These are phyloP conservation scores for Elymnias hypermnestra DNA, from an alignment of 1,140 invertebrate genomes.

Conservation along the genomic window DNA sequence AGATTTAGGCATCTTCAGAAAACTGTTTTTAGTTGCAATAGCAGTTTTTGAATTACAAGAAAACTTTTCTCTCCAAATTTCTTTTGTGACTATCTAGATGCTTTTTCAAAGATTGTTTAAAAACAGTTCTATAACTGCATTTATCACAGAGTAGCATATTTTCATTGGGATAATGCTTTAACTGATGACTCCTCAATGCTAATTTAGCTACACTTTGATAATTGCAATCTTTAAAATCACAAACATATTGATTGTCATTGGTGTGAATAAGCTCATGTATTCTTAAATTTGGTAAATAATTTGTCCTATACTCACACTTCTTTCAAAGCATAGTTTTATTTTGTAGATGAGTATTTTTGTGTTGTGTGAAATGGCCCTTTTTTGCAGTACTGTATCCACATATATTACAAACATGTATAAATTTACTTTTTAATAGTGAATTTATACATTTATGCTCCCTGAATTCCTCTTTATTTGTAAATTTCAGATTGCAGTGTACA, in stretches of 20 bases:
- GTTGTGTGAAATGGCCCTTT: constrained; percentile 38
- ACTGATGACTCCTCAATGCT: constrained; percentile 29
- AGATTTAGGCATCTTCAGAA: too few species aligned
- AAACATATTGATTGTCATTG: constrained; percentile 29
- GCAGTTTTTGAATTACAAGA: too few species aligned
- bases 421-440: constrained; percentile 19
- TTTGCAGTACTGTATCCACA: constrained; percentile 40
- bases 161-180: constrained; percentile 34
- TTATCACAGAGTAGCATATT: constrained; percentile 35
- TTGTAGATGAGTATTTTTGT: constrained; percentile 28
- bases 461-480: constrained; percentile 16
- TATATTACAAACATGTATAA: constrained; percentile 20
- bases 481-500: constrained; percentile 29
- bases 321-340: constrained; percentile 27
- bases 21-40: too few species aligned
- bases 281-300: constrained; percentile 36
- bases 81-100: constrained; percentile 36
- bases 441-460: constrained; percentile 12
- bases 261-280: constrained; percentile 37
- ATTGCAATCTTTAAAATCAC: constrained; percentile 26
- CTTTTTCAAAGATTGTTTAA: constrained; percentile 36
- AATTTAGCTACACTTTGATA: constrained; percentile 30
- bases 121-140: constrained; percentile 44
- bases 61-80: constrained; percentile 22
- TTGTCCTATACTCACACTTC: constrained; percentile 44